Base-by-base conservation (phyloP, 2,888 invertebrate species). In the Ceriagrion tenellum region DNA sequence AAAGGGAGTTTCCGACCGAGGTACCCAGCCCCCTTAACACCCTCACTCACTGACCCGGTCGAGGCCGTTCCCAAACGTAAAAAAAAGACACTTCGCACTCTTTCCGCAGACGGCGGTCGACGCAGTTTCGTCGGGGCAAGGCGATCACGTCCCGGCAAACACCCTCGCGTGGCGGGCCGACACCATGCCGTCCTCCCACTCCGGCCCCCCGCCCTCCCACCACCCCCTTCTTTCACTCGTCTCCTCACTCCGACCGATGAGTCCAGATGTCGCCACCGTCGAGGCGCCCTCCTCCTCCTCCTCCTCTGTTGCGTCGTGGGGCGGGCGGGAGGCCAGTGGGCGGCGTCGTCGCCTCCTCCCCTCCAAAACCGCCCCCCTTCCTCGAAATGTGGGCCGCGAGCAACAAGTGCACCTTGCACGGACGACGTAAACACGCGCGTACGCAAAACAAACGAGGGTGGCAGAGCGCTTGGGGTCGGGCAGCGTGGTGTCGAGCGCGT, bases 201-300 rank as follows among this genome's bases (percentile, higher is more conserved):
- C 16, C 59, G 59, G 59, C 16, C 2, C 59, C 69, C 69, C 26
- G 8, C 69, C 69, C 69, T 69, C 69, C n/a, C n/a, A 0, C 69
- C 20, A 6, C 2, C 69, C n/a, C 69, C n/a, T 4, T 13, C 0
- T 69, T 12, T 8, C 13, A 4, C n/a, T 13, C 69, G 8, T 35
- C 81, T 35, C 16, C 16, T 3, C 2, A 16, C 35, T 35, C 4
- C 35, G 3, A 0, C 1, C 81, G 81, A 6, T 12, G 81, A 16
- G 26, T 81, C 81, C 35, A 81, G 81, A 81, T 81, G 81, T 81
- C 81, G 81, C 81, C 81, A 81, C 81, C 81, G 35, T n/a, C 30
- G 23, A n/a, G 74, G 23, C 74, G 30, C 8, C 74, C 74, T 13
- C 74, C 74, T 74, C n/a, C 74, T 6, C 63, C 63, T 13, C 20